Evolutionary conservation across 1,140 invertebrate species (phyloP), one percentile per base, ranked within the genome.

Genomic region (Danaus plexippus): DNA sequence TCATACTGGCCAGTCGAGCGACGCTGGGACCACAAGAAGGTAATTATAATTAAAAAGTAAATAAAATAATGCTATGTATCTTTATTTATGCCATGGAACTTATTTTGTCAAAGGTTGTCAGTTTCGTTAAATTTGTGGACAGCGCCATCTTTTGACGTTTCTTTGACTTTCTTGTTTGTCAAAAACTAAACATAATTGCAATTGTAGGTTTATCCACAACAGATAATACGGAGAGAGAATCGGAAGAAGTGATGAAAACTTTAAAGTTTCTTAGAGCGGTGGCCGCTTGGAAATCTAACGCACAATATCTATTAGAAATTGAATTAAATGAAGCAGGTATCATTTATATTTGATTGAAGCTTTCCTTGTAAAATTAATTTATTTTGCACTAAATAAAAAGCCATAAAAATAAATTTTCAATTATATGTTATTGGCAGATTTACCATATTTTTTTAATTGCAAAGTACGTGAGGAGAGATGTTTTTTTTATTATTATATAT

Each of bases 1-100:
- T 95, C 1, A 76, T 88, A 11, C 79, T 87, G 55, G 82, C 80
- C 0, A 73, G 77, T 18, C 65, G 80, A 59, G 85, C 84, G 1
- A 82, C 78, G 2, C 61, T 88, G 41, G 78, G 81, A 10, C 87
- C 85, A 9, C 81, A 85, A 51, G 79, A 82, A 77, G 83, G 83
- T 85, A 58, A 42, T 32, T 32, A 32, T 32, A 7, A 32, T 32
- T 32, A 32, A 32, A 32, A 32, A 32, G 22, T 32, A 32, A 32
- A 32, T 32, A 32, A 32, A 32, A 32, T 32, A 32, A 8, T 32
- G 7, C 2, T 32, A 32, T 32, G 22, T 6, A 32, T 32, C 5
- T 32, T 32, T 32, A 32, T 32, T 32, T 7, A 32, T 32, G 1
- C 2, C 22, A 32, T 32, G 22, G 22, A 32, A 32, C 22, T 6